phyloP scores from a whole-genome alignment of 1,140 invertebrate species.

The Caenorhabditis tropicalis region DNA sequence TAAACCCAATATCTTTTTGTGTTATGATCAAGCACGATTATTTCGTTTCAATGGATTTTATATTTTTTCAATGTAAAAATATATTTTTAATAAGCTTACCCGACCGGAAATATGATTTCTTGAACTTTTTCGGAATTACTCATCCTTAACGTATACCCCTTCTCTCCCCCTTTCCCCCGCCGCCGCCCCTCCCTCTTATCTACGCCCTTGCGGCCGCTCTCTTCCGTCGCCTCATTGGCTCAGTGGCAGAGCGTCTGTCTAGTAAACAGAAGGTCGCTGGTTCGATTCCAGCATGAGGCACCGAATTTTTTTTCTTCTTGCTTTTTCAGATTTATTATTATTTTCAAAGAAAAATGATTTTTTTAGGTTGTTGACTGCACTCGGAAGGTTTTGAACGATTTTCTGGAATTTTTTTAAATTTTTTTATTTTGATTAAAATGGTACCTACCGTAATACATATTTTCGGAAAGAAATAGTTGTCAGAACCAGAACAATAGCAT shows the following conservation, averaged over 20 bases:
- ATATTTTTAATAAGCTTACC: too few species aligned
- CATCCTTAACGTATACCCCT: background rate
- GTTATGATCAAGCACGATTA: too few species aligned
- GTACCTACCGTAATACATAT: background rate
- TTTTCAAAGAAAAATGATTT: too few species aligned
- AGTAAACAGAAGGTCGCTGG: conserved; percentile 65
- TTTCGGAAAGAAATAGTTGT: background rate
- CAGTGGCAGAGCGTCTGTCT: conserved; percentile 64
- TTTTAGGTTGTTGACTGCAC: background rate
- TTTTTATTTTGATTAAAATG: background rate
- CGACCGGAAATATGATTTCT: too few species aligned
- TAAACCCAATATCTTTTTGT: too few species aligned
- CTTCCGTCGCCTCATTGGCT: conserved; percentile 59
- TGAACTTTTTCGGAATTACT: too few species aligned
- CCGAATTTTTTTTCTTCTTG: background rate
- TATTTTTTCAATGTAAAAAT: too few species aligned
- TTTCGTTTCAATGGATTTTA: too few species aligned
- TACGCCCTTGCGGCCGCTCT: background rate
- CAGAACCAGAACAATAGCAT: background rate
- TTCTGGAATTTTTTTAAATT: background rate
- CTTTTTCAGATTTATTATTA: too few species aligned
- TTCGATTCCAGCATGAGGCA: conserved; percentile 65
- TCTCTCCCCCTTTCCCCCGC: background rate
- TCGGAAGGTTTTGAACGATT: background rate
- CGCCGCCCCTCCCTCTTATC: background rate